Conservation (phyloP, 2,888 invertebrate species). For the Phaedon cochleariae region DNA sequence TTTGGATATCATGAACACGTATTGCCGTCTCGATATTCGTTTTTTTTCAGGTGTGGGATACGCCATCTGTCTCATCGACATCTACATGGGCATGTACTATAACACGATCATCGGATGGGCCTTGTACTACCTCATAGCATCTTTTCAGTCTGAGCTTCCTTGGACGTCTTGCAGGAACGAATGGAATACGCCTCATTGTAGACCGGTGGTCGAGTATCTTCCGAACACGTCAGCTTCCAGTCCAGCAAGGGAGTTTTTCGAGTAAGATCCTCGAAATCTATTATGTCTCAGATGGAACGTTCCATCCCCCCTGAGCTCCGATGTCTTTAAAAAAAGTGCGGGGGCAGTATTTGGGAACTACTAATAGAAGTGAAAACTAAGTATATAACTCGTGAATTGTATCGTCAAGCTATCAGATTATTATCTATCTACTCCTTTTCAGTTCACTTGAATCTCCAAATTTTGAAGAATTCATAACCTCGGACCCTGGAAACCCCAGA, state of each 20-base stretch:
- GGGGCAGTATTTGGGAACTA: too few relatives aligned
- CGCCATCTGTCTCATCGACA: conserved; percentile 94
- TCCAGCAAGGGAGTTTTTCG: conserved; percentile 89
- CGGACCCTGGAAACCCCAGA: too few relatives aligned
- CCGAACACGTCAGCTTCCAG: conserved; percentile 71
- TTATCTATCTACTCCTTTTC: too few relatives aligned
- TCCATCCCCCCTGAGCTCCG: too few relatives aligned
- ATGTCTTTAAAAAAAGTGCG: too few relatives aligned
- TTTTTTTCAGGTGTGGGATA: conserved; percentile 84
- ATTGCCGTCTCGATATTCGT: too few relatives aligned
- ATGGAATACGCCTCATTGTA: conserved; percentile 86
- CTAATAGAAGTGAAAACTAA: too few relatives aligned
- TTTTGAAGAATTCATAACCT: too few relatives aligned
- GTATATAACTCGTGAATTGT: too few relatives aligned
- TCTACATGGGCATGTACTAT: conserved; percentile 97
- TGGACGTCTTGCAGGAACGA: conserved; percentile 88
- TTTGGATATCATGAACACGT: too few relatives aligned
- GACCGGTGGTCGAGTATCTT: conserved; percentile 65
- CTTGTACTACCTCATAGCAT: conserved; percentile 87
- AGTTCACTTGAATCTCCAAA: too few relatives aligned
- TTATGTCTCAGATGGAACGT: neutral
- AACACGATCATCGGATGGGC: conserved; percentile 98
- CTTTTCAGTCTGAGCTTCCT: conserved; percentile 81
- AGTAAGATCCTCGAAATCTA: conserved; percentile 68
- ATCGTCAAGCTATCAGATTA: too few relatives aligned